Evolutionary conservation across 2,888 invertebrate genomes (phyloP), one percentile per base, ranked within the genome.

Genomic region (Euclidia mi): DNA sequence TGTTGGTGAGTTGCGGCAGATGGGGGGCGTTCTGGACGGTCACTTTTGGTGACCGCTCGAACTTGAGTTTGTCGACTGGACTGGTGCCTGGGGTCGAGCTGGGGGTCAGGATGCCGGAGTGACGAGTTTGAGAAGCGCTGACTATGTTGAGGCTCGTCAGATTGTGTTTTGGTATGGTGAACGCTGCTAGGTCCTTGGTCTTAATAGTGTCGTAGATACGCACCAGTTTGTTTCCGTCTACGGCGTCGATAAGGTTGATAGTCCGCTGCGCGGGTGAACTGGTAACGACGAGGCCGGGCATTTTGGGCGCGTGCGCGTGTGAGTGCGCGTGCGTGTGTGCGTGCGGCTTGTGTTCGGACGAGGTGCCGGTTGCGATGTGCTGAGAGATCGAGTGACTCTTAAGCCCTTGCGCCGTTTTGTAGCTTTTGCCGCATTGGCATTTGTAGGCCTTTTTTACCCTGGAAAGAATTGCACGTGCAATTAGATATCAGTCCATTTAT

Each of bases 351-450:
- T n/a, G n/a, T 1, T 81, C 65, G 29, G 67, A 61, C 2, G 76
- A 63, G 49, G 63, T 76, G 56, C 71, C 69, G 1, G 70, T 67
- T 37, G 74, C 82, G 17, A 87, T 81, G 74, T 91, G 92, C 45
- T 90, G 89, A 0, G 86, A 63, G 59, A 87, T 81, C 1, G 96
- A 95, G 87, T 98, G 98, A 79, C 95, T 96, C 84, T 97, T 97
- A 79, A 98, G 95, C 56, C 97, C 97, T 88, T 97, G 96, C 44
- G 96, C 95, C 65, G 97, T 97, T 92, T 97, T 97, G 94, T 98
- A 98, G 87, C 96, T 97, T 95, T 98, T 98, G 79, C 97, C 97
- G 94, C 98, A 98, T 85, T 96, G 96, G 89, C 98, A 98, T 87
- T 96, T 97, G 94, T 96, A 97, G 35, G 96, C 96, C 94, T 97